Base-by-base conservation (phyloP, 2,113 vertebrate species). In the Poeciliopsis turrubarensis region DNA sequence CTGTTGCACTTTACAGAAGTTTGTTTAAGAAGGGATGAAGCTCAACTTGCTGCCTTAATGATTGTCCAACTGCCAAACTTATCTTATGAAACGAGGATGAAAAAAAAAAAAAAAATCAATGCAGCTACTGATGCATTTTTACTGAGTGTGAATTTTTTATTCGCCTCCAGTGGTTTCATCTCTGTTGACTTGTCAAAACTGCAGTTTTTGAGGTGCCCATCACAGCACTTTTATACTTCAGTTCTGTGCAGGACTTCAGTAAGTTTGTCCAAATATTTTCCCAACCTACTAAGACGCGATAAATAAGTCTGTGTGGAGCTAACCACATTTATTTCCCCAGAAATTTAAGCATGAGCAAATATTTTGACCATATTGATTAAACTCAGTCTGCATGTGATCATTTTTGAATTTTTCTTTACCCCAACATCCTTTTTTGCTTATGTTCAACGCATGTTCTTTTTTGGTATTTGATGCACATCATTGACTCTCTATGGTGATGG, bases 201-300 rank as follows among this genome's bases (percentile, higher is more conserved):
- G 34, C 78, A 65, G 29, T 75, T 85, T 87, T 92, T 91, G 79
- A 92, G 91, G 81, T 91, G 90, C 86, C 85, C 85, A 75, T 92
- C 86, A 80, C 31, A 75, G 84, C 57, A 54, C 65, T 78, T 85
- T 78, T 60, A 70, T 78, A 84, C 69, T 73, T 86, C 65, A 30
- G 66, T 78, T 86, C 66, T 86, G 68, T 73, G 47, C 13, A 29
- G 70, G 75, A 69, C 75, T 39, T 86, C 80, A 80, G 80, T 82
- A 47, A 76, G 72, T 72, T 10, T 3, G 44, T 68, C 68, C 62
- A 60, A 77, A 83, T 78, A 75, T n/a, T 81, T 82, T 31, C 75
- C 29, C 64, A 30, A 74, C 47, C 75, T 60, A 34, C 26, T 29
- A 29, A 74, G 61, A 81, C 29, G 6, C 27, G 65, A 22, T 68